Base-by-base conservation (phyloP, 2,797 vertebrate genomes). In the Ctenosaura bakeri region DNA sequence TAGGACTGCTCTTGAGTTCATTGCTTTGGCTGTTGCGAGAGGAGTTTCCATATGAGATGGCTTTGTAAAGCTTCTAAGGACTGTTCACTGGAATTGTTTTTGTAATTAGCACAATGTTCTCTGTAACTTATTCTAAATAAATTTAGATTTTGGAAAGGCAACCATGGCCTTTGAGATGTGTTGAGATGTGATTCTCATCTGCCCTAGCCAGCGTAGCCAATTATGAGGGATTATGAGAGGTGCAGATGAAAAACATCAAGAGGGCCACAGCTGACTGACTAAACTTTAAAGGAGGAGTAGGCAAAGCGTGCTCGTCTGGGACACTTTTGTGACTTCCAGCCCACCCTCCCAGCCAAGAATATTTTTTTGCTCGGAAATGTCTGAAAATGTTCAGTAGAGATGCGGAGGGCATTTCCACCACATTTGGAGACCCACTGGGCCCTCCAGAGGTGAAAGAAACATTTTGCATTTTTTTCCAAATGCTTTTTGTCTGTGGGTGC, bases 91-190 rank as follows among this genome's bases (percentile, higher is more conserved):
- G 56, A n/a, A 82, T 59, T 74, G 54, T 22, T 38, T 56, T 35
- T 82, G 18, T 59, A 56, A 56, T 82, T 35, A 78, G 6, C 24
- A 24, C 29, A 24, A 26, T 29, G 22, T 52, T 29, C 26, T 79
- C 46, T 29, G 20, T 79, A 13, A 52, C 18, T 1, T 73, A 20
- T 81, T 59, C 54, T 59, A 54, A n/a, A 56, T 81, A 54, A 81
- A 59, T n/a, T 82, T 82, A 56, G 35, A 24, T 82, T 82, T 74
- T n/a, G 71, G 20, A n/a, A n/a, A n/a, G n/a, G 71, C 71, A 74
- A 74, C 71, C 29, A 71, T 71, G 29, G 69, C 69, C 0, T 3
- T 38, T 74, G n/a, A 35, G 8, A 35, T 35, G 14, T 35, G 32
- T 35, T 35, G 32, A 14, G 3, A 1, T 74, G 14, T 16, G 14